phyloP scores from a whole-genome alignment of 2,797 vertebrate species.

The Platyrinchus mystaceus region DNA sequence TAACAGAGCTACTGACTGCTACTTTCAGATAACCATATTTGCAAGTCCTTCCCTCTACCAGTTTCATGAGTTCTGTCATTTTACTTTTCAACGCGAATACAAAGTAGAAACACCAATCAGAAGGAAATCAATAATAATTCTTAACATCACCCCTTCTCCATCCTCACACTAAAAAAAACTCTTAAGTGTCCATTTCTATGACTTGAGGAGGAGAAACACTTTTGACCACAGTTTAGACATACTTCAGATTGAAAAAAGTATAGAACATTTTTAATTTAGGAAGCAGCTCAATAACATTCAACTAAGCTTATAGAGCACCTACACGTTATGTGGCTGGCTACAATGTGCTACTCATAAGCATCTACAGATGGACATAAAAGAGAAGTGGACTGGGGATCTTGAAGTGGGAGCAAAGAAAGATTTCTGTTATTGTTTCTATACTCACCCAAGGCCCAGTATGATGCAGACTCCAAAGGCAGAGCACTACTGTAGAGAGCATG shows the following conservation, averaged over 20 bases:
- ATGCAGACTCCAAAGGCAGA: conserved; percentile 84
- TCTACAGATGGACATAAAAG: not conserved
- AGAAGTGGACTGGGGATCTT: not conserved
- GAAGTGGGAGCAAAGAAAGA: not conserved
- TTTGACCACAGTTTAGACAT: not conserved
- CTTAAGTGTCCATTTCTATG: not conserved
- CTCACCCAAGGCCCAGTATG: conserved; percentile 91
- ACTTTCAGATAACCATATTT: not conserved
- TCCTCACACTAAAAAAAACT: not conserved
- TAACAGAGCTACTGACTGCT: not conserved
- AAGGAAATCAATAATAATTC: not conserved
- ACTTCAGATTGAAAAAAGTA: not conserved
- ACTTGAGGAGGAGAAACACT: not conserved
- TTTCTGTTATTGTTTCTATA: not conserved
- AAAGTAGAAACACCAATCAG: not conserved
- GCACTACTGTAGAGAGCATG: conserved; percentile 88
- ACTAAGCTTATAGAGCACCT: not conserved
- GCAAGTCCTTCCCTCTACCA: not conserved
- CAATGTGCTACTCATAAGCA: not conserved
- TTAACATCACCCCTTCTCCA: not conserved
- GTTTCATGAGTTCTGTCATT: not conserved
- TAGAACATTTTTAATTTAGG: not conserved
- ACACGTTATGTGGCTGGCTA: not conserved
- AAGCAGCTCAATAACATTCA: not conserved
- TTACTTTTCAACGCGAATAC: not conserved